Evolutionary conservation across 2,888 invertebrate species (phyloP).

Genomic region (Eristalis arbustorum): DNA sequence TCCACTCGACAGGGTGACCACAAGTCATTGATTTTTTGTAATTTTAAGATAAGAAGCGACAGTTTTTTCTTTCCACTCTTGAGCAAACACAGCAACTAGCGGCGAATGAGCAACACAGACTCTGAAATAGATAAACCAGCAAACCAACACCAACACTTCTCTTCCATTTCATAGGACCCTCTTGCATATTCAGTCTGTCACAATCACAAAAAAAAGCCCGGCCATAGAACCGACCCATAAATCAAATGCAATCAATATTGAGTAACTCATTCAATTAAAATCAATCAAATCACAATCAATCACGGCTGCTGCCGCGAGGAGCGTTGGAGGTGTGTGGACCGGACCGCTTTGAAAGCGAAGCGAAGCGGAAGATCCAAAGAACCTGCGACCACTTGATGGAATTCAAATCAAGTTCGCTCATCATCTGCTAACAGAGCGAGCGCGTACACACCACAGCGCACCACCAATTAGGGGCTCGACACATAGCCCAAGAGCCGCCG

Average conservation of each 20-base stretch:
- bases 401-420: conserved; percentile 49
- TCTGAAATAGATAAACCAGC: conserved; percentile 26
- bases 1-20: background rate
- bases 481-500: background rate
- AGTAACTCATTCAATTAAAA: conserved; percentile 55
- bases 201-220: conserved; percentile 13
- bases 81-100: conserved; percentile 39
- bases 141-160: background rate
- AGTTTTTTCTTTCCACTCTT: no score
- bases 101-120: no score
- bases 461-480: background rate
- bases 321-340: conserved; percentile 6
- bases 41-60: background rate
- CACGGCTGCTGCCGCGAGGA: background rate
- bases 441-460: background rate
- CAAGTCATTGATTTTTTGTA: background rate
- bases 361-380: background rate
- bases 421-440: conserved; percentile 29
- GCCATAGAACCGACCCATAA: conserved; percentile 41
- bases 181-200: background rate
- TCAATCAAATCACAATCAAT: conserved; percentile 59
- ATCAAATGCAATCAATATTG: conserved; percentile 50
- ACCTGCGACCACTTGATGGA: conserved; percentile 52
- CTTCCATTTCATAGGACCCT: conserved; percentile 21
- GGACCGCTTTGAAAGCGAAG: background rate